phyloP scores from a whole-genome alignment of 2,888 invertebrate species.

The Bellardia bayeri region DNA sequence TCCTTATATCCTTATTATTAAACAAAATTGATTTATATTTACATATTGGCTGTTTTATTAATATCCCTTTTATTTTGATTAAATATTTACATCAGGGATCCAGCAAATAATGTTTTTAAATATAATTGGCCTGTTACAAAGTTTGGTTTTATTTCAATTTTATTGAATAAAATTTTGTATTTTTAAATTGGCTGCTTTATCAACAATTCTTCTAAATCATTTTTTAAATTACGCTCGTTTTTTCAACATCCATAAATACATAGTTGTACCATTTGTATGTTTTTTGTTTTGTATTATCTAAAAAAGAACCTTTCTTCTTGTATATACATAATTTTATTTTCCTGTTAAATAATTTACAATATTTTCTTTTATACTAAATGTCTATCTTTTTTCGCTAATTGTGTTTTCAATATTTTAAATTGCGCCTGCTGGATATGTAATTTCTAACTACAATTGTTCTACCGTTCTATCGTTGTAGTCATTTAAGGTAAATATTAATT shows the following conservation, averaged over 20 bases:
- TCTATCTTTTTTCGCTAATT: slow-evolving; percentile 33
- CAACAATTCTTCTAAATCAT: not conserved
- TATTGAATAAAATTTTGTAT: not conserved
- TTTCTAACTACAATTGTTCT: slow-evolving; percentile 46
- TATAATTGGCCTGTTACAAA: not conserved
- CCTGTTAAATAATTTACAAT: slow-evolving; percentile 16
- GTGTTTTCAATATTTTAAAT: slow-evolving; percentile 47
- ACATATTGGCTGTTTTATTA: not conserved
- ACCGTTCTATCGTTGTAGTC: slow-evolving; percentile 70
- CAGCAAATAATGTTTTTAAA: no score
- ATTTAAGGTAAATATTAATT: slow-evolving; percentile 73
- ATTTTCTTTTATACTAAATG: slow-evolving; percentile 25
- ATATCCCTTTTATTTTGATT: no score
- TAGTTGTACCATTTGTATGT: slow-evolving; percentile 11
- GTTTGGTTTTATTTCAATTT: not conserved
- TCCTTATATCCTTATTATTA: not conserved
- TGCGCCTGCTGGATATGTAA: slow-evolving; percentile 53
- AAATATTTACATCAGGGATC: no score
- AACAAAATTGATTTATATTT: not conserved
- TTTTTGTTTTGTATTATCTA: slow-evolving; percentile 13
- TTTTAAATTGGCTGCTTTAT: no score
- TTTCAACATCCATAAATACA: not conserved
- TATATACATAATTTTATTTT: slow-evolving; percentile 46
- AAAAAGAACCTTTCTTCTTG: slow-evolving; percentile 33
- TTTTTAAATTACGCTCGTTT: slow-evolving; percentile 12